Conservation (phyloP, 1,140 invertebrate genomes). For the Euglossa dilemma region DNA sequence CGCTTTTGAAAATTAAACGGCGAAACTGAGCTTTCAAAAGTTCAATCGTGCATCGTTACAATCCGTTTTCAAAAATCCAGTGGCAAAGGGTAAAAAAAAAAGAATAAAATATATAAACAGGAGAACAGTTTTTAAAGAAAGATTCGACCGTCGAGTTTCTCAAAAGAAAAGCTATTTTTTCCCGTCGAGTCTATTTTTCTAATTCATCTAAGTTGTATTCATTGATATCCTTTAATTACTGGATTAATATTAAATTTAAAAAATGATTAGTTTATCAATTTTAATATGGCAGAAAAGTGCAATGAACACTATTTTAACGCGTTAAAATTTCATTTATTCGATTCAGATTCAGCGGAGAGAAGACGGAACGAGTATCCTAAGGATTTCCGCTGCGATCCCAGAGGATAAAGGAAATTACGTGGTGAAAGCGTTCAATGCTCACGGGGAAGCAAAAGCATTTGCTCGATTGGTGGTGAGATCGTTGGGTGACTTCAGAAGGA, state of each 20-base stretch:
- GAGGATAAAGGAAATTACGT: conserved; percentile 90
- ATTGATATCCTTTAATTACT: no score
- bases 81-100: neutral
- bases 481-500: conserved; percentile 77
- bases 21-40: neutral
- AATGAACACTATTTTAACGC: no score
- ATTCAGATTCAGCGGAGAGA: conserved; percentile 80
- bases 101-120: neutral
- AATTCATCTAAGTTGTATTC: no score
- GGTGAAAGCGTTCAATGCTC: conserved; percentile 87
- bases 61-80: neutral
- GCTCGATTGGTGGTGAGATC: conserved; percentile 89
- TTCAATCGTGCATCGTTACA: neutral
- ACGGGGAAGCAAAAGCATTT: conserved; percentile 91
- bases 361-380: conserved; percentile 84
- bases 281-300: no score
- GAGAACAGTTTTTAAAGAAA: neutral
- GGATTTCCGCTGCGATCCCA: conserved; percentile 83
- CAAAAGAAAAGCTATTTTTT: neutral
- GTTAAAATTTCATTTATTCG: neutral
- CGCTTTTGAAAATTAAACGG: no score
- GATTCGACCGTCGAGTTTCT: neutral
- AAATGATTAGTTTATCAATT: no score
- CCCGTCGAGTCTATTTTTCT: neutral
- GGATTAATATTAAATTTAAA: no score